Conservation (phyloP, 37 sponge, comb jelly and placozoan species). For the Agelas oroides region DNA sequence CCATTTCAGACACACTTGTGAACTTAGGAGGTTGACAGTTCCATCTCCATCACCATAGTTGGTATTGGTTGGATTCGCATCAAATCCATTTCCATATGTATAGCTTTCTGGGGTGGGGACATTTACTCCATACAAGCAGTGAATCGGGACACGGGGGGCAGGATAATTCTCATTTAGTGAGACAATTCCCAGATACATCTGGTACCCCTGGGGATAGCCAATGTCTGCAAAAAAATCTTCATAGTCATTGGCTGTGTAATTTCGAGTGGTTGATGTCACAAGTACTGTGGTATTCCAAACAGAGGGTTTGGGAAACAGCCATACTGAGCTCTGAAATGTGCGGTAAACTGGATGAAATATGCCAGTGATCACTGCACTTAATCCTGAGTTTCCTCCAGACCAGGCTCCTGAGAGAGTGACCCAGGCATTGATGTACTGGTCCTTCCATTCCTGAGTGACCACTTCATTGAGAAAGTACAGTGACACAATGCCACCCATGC, state of each 20-base stretch:
- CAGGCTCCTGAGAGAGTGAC: conserved; percentile 61
- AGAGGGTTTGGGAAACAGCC: conserved; percentile 1
- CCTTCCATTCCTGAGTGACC: conserved; percentile 66
- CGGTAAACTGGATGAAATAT: not conserved
- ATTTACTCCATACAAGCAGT: conserved; percentile 73
- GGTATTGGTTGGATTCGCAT: not conserved
- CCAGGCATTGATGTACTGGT: conserved; percentile 57
- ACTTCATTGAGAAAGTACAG: conserved; percentile 57
- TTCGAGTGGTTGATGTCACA: conserved; percentile 41
- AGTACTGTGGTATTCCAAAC: conserved; percentile 9
- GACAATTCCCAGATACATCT: conserved; percentile 29
- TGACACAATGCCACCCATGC: conserved; percentile 49
- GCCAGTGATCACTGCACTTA: not conserved
- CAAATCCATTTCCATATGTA: not conserved
- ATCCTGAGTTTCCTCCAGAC: conserved; percentile 12
- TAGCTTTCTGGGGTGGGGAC: conserved; percentile 35
- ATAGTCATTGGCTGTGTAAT: conserved; percentile 76
- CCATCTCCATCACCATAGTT: conserved; percentile 74
- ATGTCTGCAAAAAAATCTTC: conserved; percentile 58
- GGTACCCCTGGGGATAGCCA: conserved; percentile 29
- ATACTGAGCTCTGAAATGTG: not conserved
- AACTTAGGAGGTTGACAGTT: conserved; percentile 58
- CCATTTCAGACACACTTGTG: conserved; percentile 73
- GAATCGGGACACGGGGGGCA: conserved; percentile 64
- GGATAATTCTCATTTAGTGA: conserved; percentile 34